Conservation (phyloP, 2,113 vertebrate species). For the Varanus komodoensis region DNA sequence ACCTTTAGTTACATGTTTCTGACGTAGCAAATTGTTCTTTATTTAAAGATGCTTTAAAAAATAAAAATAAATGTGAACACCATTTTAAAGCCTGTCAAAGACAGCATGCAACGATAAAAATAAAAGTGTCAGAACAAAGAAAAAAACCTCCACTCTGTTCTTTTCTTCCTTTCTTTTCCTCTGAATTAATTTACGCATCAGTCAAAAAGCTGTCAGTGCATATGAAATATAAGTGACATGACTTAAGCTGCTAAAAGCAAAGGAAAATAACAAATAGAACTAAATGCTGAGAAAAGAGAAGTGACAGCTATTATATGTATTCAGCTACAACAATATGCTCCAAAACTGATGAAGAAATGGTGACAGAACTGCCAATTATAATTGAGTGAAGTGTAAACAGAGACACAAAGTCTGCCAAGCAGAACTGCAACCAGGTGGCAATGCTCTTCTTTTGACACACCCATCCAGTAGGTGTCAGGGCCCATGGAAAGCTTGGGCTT, state of each 20-base stretch:
- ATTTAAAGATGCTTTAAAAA: conserved; percentile 74
- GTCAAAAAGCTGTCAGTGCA: conserved; percentile 80
- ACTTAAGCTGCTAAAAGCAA: conserved; percentile 75
- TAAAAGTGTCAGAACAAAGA: conserved; percentile 78
- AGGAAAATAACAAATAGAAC: conserved; percentile 75
- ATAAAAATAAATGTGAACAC: conserved; percentile 56
- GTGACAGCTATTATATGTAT: conserved; percentile 75
- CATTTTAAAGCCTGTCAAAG: conserved; percentile 79
- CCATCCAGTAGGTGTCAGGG: conserved; percentile 8
- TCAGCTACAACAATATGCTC: conserved; percentile 73
- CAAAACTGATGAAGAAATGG: conserved; percentile 70
- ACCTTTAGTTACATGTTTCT: conserved; percentile 66
- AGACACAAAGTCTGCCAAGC: conserved; percentile 66
- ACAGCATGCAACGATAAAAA: conserved; percentile 79
- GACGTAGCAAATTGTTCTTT: conserved; percentile 77
- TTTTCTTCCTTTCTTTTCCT: conserved; percentile 69
- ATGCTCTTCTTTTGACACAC: conserved; percentile 24
- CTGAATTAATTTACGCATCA: conserved; percentile 81
- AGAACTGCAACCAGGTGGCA: conserved; percentile 55
- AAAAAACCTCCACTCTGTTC: conserved; percentile 58
- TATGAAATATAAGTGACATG: conserved; percentile 75
- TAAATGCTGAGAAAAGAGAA: conserved; percentile 61
- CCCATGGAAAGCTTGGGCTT: conserved; percentile 8
- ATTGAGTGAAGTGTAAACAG: conserved; percentile 70
- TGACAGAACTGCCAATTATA: conserved; percentile 77